Evolutionary conservation across 2,888 invertebrate species (phyloP), one percentile per base, ranked within the genome.

Genomic region (Hylaea fasciaria): DNA sequence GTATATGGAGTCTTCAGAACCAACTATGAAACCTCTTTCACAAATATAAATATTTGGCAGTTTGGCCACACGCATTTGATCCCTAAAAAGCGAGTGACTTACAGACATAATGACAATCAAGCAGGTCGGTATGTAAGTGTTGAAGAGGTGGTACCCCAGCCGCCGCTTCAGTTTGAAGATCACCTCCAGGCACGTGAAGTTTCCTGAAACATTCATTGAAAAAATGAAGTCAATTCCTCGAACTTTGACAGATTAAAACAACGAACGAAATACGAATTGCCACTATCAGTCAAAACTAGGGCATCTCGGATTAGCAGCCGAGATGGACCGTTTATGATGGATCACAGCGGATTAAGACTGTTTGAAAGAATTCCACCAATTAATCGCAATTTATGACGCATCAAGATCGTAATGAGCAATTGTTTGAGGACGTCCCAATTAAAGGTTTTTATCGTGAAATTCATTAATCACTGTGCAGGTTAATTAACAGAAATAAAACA

Each of bases 91-190:
- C 22, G 22, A 22, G 22, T 22, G 7, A 94, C 95, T 94, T 84
- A 96, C 96, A 72, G 98, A 98, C 97, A 98, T 97, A 57, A 98
- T 97, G 65, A 98, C 98, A 76, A 98, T 98, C 77, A 98, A 94
- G 82, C 97, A 98, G 13, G 98, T 98, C 3, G 98, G 98, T 77
- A 98, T 96, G 82, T 98, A 98, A 0, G 98, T 98, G 88, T 98
- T 98, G 90, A 98, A 98, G 52, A 98, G 93, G 82, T 97, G 98
- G 86, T 98, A 98, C 0, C 98, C 98, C 53, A 98, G 93, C 3
- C 98, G 95, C 29, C 98, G 94, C 82, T 97, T 97, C 73, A 98
- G 86, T 53, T 96, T 96, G 86, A 98, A 98, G 64, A 97, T 95
- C 46, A 98, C 98, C 83, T 97, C 97, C 73, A 98, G 89, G 71